phyloP scores from a whole-genome alignment of 2,888 invertebrate species.

The Cheilosia vulpina region DNA sequence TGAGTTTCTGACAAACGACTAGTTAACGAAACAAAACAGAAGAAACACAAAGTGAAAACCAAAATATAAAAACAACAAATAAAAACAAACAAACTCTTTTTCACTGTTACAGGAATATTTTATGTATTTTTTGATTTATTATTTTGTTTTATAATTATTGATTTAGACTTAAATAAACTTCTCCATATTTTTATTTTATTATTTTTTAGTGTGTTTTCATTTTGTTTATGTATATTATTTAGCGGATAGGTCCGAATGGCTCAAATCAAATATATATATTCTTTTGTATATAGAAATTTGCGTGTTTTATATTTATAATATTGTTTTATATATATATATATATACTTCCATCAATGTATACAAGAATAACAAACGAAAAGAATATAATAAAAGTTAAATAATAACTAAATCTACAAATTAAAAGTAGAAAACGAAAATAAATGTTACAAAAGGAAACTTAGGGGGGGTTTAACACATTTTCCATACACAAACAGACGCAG shows the following conservation, averaged over 20 bases:
- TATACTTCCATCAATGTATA: constrained; percentile 66
- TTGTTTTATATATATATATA: constrained; percentile 42
- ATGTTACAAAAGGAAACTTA: constrained; percentile 70
- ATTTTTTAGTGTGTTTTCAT: constrained; percentile 50
- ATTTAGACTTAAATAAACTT: constrained; percentile 63
- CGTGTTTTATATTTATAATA: constrained; percentile 36
- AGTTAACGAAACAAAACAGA: constrained; percentile 14
- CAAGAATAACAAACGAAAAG: constrained; percentile 57
- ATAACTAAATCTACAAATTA: constrained; percentile 38
- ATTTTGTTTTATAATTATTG: constrained; percentile 59
- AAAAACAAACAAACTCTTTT: constrained; percentile 37
- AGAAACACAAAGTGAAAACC: not conserved
- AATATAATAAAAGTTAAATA: constrained; percentile 53
- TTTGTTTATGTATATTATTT: constrained; percentile 51
- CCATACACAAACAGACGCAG: constrained; percentile 47
- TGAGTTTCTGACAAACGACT: not conserved
- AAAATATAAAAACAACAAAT: constrained; percentile 5
- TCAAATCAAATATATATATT: constrained; percentile 63
- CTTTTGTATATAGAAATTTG: constrained; percentile 61
- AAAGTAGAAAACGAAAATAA: constrained; percentile 30
- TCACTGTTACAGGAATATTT: constrained; percentile 72
- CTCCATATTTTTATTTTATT: constrained; percentile 47
- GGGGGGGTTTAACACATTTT: constrained; percentile 39
- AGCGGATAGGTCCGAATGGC: constrained; percentile 74
- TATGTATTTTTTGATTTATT: constrained; percentile 64